Percentiles rank a stretch among this genome's conserved stretches.
Evolutionary conservation across 1,140 invertebrate species (phyloP).

Genomic region (Bombus sibiricus): DNA sequence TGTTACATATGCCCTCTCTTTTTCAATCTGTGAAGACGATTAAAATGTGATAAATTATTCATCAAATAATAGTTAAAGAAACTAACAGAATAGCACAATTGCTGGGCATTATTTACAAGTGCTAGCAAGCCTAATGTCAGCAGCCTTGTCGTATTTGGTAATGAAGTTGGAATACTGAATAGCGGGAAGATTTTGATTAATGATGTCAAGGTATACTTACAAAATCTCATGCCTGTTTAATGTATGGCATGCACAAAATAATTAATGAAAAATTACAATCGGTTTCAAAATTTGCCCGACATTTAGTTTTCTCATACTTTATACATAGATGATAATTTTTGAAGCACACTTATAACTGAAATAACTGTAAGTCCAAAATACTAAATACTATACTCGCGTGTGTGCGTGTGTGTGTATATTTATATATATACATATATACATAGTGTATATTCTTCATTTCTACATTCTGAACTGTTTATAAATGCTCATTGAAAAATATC

Average conservation of each 20-base stretch:
- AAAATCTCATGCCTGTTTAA: slow-evolving; percentile 35
- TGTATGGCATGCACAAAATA: slow-evolving; percentile 51
- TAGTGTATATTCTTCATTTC: slow-evolving; percentile 30
- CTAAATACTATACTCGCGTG: not conserved
- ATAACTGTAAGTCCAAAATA: slow-evolving; percentile 76
- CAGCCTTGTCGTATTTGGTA: slow-evolving; percentile 76
- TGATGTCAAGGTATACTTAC: slow-evolving; percentile 28
- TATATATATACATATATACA: slow-evolving; percentile 43
- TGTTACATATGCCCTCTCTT: slow-evolving; percentile 78
- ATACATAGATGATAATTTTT: slow-evolving; percentile 78
- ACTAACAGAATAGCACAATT: slow-evolving; percentile 81
- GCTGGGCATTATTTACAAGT: slow-evolving; percentile 83
- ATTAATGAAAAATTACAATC: slow-evolving; percentile 35
- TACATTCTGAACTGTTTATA: slow-evolving; percentile 41
- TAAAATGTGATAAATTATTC: slow-evolving; percentile 83
- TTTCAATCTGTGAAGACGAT: slow-evolving; percentile 81
- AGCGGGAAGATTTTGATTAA: slow-evolving; percentile 60
- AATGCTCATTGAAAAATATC: slow-evolving; percentile 2
- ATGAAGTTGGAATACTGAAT: slow-evolving; percentile 68
- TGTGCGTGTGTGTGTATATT: slow-evolving; percentile 4
- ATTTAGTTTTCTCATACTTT: slow-evolving; percentile 76
- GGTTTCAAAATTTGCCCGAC: slow-evolving; percentile 70
- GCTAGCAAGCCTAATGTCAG: slow-evolving; percentile 81
- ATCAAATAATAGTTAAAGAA: slow-evolving; percentile 81
- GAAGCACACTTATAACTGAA: slow-evolving; percentile 73